phyloP scores from a whole-genome alignment of 2,113 vertebrate genomes.

The Ciconia boyciana region DNA sequence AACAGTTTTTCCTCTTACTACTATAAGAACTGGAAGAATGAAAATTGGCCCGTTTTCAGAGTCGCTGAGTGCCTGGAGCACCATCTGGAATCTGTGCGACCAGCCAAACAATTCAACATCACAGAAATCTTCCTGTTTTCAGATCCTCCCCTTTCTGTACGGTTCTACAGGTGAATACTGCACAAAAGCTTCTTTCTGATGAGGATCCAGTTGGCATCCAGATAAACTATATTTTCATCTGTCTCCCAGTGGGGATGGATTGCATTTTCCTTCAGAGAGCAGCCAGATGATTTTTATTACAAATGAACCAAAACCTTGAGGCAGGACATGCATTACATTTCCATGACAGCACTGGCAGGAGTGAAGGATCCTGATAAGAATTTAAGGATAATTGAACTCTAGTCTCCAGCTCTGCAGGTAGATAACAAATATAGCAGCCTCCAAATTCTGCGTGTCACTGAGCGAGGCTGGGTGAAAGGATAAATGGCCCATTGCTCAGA shows the following conservation, averaged over 20 bases:
- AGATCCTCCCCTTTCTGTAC: background rate
- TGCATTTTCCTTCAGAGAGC: constrained; percentile 29
- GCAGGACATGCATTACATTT: constrained; percentile 34
- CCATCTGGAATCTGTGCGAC: constrained; percentile 17
- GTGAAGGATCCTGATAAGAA: constrained; percentile 23
- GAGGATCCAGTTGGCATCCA: constrained; percentile 39
- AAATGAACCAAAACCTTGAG: constrained; percentile 55
- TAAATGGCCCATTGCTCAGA: background rate
- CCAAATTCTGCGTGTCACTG: background rate
- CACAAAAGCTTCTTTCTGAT: constrained; percentile 29
- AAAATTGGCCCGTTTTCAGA: background rate
- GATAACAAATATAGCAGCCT: constrained; percentile 7
- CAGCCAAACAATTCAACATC: background rate
- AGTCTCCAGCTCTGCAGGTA: background rate
- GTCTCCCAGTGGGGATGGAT: constrained; percentile 20
- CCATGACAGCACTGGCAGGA: constrained; percentile 16
- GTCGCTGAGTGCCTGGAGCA: constrained; percentile 6
- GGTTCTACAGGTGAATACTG: background rate
- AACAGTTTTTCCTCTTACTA: background rate
- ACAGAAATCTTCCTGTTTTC: background rate
- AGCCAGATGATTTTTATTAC: constrained; percentile 51
- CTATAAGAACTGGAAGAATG: background rate
- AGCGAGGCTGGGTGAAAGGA: background rate
- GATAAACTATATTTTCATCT: constrained; percentile 16
- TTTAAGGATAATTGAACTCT: constrained; percentile 32